Conservation (phyloP, 2,888 invertebrate genomes). For the Heteropelma amictum region DNA sequence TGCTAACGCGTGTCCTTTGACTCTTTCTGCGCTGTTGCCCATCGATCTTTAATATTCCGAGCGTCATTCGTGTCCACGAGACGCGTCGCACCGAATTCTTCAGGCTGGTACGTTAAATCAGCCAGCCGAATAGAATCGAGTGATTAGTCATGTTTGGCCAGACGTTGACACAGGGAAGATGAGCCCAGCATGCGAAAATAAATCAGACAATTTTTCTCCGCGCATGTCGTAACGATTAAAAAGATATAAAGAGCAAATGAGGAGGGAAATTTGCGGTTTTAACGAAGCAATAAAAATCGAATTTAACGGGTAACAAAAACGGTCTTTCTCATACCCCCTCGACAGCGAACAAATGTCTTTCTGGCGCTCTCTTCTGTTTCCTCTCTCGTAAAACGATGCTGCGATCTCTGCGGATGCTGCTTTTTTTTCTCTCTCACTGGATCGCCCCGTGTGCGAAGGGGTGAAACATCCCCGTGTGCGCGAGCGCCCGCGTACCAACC, state of each 20-base stretch:
- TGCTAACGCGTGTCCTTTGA: slow-evolving; percentile 39
- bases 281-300: slow-evolving; percentile 66
- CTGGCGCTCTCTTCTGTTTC: slow-evolving; percentile 7
- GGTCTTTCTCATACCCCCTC: no score
- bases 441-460: slow-evolving; percentile 26
- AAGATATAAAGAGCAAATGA: not conserved
- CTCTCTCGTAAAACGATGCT: slow-evolving; percentile 47
- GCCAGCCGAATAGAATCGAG: slow-evolving; percentile 16
- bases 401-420: slow-evolving; percentile 45
- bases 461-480: slow-evolving; percentile 53
- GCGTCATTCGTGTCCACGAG: slow-evolving; percentile 30
- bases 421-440: slow-evolving; percentile 50
- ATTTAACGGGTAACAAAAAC: slow-evolving; percentile 35
- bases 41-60: slow-evolving; percentile 49
- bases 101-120: slow-evolving; percentile 22
- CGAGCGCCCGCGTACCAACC: slow-evolving; percentile 63
- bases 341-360: slow-evolving; percentile 25
- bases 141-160: slow-evolving; percentile 36
- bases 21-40: slow-evolving; percentile 17
- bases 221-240: not conserved
- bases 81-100: slow-evolving; percentile 38
- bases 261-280: slow-evolving; percentile 39
- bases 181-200: not conserved
- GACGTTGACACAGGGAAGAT: slow-evolving; percentile 14
- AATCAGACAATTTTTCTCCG: not conserved